A percentile compares a stretch with the other conserved stretches of the same genome.
Conservation (phyloP, 2,888 invertebrate species). For the Agonopterix arenella region DNA sequence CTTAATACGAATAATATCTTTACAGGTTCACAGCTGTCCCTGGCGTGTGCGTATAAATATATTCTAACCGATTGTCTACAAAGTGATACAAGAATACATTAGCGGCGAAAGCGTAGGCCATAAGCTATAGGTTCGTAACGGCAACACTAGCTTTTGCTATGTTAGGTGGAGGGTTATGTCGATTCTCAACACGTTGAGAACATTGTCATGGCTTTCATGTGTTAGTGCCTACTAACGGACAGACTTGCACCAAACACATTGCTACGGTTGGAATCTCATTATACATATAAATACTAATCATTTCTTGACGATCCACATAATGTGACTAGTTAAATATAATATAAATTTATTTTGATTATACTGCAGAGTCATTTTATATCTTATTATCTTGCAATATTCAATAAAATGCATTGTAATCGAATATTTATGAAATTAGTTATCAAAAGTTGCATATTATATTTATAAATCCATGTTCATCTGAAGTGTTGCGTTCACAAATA, state of each 20-base stretch:
- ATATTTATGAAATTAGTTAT: background rate
- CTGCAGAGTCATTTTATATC: background rate
- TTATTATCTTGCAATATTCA: background rate
- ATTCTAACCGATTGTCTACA: conserved; percentile 1
- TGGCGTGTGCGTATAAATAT: background rate
- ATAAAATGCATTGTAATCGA: conserved; percentile 1
- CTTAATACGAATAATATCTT: background rate
- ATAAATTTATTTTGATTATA: background rate
- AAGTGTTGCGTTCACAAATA: conserved; percentile 23
- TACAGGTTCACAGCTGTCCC: conserved; percentile 1
- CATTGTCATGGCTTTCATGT: background rate
- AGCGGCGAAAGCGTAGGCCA: background rate
- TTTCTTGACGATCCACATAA: background rate
- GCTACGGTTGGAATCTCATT: background rate
- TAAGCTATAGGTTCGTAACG: background rate
- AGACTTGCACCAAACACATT: background rate
- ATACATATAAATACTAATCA: background rate
- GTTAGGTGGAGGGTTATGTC: background rate
- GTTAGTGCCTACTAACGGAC: background rate
- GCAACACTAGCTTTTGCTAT: background rate
- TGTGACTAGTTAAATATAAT: background rate
- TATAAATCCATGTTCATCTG: background rate
- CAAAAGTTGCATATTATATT: background rate
- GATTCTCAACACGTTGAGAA: background rate
- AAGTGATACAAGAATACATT: conserved; percentile 1